Evolutionary conservation across 2,888 invertebrate genomes (phyloP).

Genomic region (Diloba caeruleocephala): DNA sequence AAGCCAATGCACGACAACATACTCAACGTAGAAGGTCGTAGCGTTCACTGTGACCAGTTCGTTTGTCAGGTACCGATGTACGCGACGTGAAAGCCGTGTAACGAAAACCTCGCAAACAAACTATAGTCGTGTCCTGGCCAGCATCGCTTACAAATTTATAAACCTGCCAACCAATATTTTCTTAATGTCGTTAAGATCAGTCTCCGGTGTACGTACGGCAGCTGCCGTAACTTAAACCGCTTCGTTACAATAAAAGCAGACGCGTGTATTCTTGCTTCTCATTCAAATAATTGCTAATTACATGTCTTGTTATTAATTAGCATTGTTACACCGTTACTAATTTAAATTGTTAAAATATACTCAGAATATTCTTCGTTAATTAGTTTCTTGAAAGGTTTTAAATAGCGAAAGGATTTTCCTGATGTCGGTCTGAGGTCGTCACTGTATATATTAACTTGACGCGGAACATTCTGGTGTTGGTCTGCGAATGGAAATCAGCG

Average conservation of each 20-base stretch:
- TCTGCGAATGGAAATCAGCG: not conserved
- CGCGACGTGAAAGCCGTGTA: too few relatives aligned
- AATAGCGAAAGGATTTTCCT: conserved; percentile 29
- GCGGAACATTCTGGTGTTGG: not conserved
- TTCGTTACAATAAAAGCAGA: conserved; percentile 38
- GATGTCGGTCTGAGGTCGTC: conserved; percentile 1
- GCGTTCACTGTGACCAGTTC: too few relatives aligned
- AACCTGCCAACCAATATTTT: not conserved
- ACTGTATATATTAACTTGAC: not conserved
- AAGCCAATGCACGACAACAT: too few relatives aligned
- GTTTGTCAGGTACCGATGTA: too few relatives aligned
- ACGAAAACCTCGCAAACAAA: too few relatives aligned
- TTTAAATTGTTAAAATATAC: conserved; percentile 59
- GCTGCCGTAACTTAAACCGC: conserved; percentile 5
- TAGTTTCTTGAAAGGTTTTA: conserved; percentile 35
- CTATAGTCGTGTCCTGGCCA: too few relatives aligned
- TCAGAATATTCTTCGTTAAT: conserved; percentile 50
- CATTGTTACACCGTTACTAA: conserved; percentile 52
- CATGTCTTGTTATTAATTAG: conserved; percentile 50
- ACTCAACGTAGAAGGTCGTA: too few relatives aligned
- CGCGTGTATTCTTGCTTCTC: conserved; percentile 44
- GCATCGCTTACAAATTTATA: too few relatives aligned
- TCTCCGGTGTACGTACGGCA: not conserved
- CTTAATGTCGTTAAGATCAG: not conserved
- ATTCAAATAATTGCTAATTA: conserved; percentile 50